Evolutionary conservation across 1,140 invertebrate species (phyloP).

Genomic region (Eufriesea mexicana): DNA sequence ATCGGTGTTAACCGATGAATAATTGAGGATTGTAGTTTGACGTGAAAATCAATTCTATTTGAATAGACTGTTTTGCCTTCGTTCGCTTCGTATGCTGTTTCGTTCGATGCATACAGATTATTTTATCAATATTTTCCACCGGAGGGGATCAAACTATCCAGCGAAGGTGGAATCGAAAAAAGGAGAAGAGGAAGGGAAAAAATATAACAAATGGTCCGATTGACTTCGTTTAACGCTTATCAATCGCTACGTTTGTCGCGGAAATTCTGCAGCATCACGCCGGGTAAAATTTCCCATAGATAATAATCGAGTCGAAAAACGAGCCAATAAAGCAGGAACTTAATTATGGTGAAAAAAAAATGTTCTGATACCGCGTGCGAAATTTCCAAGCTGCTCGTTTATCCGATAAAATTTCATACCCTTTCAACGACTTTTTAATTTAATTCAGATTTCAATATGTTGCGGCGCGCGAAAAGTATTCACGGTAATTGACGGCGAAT

Average conservation of each 20-base stretch:
- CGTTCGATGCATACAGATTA: slow-evolving; percentile 16
- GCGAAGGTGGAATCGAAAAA: not conserved
- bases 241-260: not conserved
- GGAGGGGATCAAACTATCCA: slow-evolving; percentile 1
- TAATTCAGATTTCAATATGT: slow-evolving; percentile 7
- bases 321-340: not conserved
- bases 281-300: not conserved
- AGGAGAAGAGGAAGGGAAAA: no score
- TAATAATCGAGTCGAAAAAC: not conserved
- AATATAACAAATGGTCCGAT: not conserved
- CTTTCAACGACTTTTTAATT: not conserved
- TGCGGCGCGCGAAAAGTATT: not conserved
- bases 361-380: not conserved
- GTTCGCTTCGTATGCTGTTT: not conserved
- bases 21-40: slow-evolving; percentile 18
- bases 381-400: not conserved
- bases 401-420: not conserved
- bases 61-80: slow-evolving; percentile 1
- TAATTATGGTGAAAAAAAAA: not conserved
- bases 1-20: not conserved
- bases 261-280: not conserved
- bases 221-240: slow-evolving; percentile 1
- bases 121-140: slow-evolving; percentile 14
- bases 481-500: not conserved
- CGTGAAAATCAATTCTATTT: slow-evolving; percentile 19